Evolutionary conservation across 2,888 invertebrate genomes (phyloP).

Genomic region (Candidula unifasciata): DNA sequence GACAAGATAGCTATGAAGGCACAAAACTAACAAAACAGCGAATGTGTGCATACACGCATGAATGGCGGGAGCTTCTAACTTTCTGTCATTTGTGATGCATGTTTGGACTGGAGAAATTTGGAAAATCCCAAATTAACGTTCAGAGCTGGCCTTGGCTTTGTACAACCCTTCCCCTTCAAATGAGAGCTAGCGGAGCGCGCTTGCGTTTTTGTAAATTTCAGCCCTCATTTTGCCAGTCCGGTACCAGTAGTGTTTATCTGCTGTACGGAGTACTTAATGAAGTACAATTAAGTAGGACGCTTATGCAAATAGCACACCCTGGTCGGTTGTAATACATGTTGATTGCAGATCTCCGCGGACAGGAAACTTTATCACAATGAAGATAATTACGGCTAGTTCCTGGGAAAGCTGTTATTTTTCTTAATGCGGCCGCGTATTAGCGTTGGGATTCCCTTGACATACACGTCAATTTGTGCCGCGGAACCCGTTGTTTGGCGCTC

Average conservation of each 20-base stretch:
- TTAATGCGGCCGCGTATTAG: not conserved
- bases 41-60: too few relatives aligned
- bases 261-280: conserved; percentile 23
- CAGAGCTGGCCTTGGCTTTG: too few relatives aligned
- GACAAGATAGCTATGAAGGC: too few relatives aligned
- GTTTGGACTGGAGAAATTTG: too few relatives aligned
- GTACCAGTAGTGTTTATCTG: conserved; percentile 22
- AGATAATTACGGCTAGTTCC: conserved; percentile 7
- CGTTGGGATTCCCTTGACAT: not conserved
- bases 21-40: too few relatives aligned
- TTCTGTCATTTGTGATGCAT: too few relatives aligned
- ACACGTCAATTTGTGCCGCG: too few relatives aligned
- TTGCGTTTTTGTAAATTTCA: not conserved
- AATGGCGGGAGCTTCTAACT: too few relatives aligned
- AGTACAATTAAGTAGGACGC: conserved; percentile 5
- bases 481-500: not conserved
- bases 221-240: not conserved
- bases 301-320: conserved; percentile 39
- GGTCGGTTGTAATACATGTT: conserved; percentile 27
- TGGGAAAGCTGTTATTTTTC: not conserved
- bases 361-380: conserved; percentile 32
- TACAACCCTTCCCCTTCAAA: too few relatives aligned
- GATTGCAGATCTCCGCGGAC: conserved; percentile 18
- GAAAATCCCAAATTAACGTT: too few relatives aligned
- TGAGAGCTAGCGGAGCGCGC: too few relatives aligned